Percentiles rank a stretch among this genome's conserved stretches.
These are phyloP conservation scores for Rhineura floridana DNA, from an alignment of 2,113 vertebrate genomes.

Conservation along the genomic window DNA sequence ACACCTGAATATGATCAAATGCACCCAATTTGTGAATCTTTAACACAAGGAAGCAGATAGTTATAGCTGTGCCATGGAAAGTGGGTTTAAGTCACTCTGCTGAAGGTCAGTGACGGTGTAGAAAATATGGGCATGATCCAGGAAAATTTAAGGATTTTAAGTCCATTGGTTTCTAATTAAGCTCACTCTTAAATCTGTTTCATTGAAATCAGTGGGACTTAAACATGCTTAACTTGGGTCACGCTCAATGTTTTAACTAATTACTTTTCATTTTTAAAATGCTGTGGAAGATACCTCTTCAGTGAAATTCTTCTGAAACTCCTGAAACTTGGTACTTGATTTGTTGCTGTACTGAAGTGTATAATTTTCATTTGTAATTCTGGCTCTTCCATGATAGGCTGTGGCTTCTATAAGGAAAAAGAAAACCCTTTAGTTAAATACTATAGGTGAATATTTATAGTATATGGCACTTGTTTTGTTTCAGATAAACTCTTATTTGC, in stretches of 20 bases:
- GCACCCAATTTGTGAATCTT: neutral
- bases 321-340: slow-evolving; percentile 6
- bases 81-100: neutral
- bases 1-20: neutral
- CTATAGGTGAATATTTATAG: neutral
- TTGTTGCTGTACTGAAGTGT: neutral
- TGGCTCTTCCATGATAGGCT: neutral
- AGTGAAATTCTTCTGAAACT: neutral
- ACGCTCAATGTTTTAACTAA: neutral
- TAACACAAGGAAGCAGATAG: neutral
- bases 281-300: neutral
- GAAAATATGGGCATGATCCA: neutral
- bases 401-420: neutral
- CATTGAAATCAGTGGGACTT: neutral
- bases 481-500: neutral
- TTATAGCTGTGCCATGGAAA: neutral
- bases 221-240: neutral
- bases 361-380: slow-evolving; percentile 1
- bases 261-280: neutral
- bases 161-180: neutral
- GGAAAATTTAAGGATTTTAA: neutral
- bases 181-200: neutral
- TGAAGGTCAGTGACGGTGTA: neutral
- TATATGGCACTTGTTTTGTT: neutral
- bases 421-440: neutral